Percentiles rank a stretch among this genome's conserved stretches.
Conservation (phyloP, 2,113 vertebrate genomes). For the Notarius lentiginosus region DNA sequence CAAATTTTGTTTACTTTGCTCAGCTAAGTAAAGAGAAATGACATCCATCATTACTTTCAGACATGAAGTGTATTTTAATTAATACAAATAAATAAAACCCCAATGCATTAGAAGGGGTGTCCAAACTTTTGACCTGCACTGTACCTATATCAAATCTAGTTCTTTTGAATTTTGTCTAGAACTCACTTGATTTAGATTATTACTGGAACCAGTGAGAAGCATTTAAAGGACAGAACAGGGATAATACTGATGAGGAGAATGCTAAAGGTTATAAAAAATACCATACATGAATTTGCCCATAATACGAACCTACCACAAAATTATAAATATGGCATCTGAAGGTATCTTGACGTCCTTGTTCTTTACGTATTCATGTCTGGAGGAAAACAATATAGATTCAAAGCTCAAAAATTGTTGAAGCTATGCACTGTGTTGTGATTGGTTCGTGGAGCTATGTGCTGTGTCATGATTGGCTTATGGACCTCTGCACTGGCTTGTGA, state of each 20-base stretch:
- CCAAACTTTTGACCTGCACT: no score
- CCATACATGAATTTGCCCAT: background rate
- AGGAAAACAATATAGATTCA: conserved; percentile 10
- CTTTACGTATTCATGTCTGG: conserved; percentile 27
- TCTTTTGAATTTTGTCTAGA: background rate
- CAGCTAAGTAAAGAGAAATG: no score
- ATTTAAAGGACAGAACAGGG: background rate
- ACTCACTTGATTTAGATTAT: background rate
- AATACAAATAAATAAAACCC: no score
- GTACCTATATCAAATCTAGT: background rate
- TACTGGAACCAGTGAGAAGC: background rate
- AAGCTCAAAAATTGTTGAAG: background rate
- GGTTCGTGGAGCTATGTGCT: background rate
- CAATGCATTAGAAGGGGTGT: no score
- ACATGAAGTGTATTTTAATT: no score
- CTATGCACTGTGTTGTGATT: background rate
- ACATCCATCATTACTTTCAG: no score
- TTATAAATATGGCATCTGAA: background rate
- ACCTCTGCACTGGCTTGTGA: background rate
- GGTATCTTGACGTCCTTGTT: background rate
- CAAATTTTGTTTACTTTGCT: no score
- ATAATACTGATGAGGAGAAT: background rate
- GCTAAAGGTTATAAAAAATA: no score
- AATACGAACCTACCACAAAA: background rate
- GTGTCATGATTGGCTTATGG: background rate